Evolutionary conservation across 2,797 vertebrate species (phyloP), one percentile per base, ranked within the genome.

Genomic region (Cyclura pinguis): DNA sequence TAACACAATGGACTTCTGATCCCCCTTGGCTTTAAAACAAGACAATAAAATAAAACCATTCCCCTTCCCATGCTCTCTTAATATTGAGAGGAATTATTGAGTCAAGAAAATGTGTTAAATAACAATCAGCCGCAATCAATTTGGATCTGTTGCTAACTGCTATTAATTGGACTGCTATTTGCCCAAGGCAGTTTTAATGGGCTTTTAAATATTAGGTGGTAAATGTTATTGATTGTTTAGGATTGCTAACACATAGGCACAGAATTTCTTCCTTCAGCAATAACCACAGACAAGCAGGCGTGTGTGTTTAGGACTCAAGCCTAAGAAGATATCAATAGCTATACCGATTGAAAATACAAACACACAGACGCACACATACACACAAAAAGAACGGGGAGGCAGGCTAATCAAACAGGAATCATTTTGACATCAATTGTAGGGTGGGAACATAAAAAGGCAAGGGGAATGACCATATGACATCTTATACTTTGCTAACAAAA

Each of bases 51-150:
- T 5, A 87, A 83, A 88, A 0, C 0, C 29, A 22, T 89, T 77
- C 3, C 29, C 76, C 4, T 32, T 9, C 50, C 82, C 57, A 6
- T 32, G 78, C 16, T 62, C n/a, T 57, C 80, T 64, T 85, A 1
- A 8, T 89, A 90, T 87, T 91, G 47, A 81, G 18, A 57, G 35
- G 29, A 78, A 90, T 87, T 92, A 80, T 35, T 18, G 8, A 76
- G 18, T 47, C 88, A 76, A 38, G 85, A 93, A 89, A 69, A 24
- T 88, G 6, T 3, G 3, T 93, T 93, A 94, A 96, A 76, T 92
- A 91, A 91, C 88, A 90, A 62, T 77, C 81, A 94, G 72, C 32
- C 89, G 50, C 92, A 93, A 94, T 95, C 94, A 96, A 93, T 95
- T 93, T 93, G 84, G 91, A 92, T 95, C 92, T 91, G 91, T 90